Evolutionary conservation across 2,113 vertebrate species (phyloP), one percentile per base, ranked within the genome.

Genomic region (Calidris pygmaea): DNA sequence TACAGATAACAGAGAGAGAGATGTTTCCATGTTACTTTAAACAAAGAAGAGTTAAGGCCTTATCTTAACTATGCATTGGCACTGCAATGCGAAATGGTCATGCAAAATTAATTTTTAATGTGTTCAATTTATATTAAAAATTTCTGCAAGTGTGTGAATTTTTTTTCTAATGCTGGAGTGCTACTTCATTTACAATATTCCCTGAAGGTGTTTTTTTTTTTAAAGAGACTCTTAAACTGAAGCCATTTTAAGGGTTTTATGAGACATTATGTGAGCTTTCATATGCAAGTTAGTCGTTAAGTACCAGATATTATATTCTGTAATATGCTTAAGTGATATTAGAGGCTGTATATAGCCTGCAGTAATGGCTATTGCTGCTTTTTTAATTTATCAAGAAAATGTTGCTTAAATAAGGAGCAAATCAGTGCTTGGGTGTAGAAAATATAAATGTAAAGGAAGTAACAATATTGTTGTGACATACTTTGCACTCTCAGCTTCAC

Each of bases 231-330:
- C 98, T 98, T 98, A 98, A 98, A 98, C 98, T 98, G 98, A 98
- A 98, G 98, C 98, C 97, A 98, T 98, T 98, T 98, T 98, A 98
- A 98, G 98, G 98, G 98, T 98, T 99, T 98, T 98, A 99, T 99
- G 98, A 99, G 98, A 99, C 98, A 98, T 99, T 99, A 99, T 98
- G 98, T 98, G 98, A 99, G 98, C 98, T 99, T 99, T 99, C 98
- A 99, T 98, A 99, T 98, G 98, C 98, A 98, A 98, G 98, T 99
- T 98, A 98, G 98, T 98, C 98, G 98, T 98, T 98, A 98, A 99
- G 98, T 99, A 99, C 99, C 99, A 99, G 98, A 98, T 99, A 99
- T 98, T 99, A 99, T 99, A 99, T 99, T 98, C 98, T 98, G 98
- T 99, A 99, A 99, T 99, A 99, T 98, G 96, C 96, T 99, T 98